phyloP scores from a whole-genome alignment of 64 coral and sea anemone species.

The Pachyseris speciosa region DNA sequence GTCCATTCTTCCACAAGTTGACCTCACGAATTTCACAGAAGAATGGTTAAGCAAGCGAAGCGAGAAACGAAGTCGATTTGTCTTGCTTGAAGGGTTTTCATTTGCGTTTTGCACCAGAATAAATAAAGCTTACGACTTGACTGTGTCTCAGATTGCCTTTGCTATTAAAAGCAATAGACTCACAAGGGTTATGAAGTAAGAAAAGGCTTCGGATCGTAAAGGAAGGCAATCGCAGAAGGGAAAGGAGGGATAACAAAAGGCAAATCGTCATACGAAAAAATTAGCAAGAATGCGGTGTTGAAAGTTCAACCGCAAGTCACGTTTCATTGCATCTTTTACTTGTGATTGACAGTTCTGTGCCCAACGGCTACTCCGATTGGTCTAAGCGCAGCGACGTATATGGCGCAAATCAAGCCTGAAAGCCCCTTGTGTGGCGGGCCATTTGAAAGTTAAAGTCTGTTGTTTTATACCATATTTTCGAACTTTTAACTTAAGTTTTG shows the following conservation, averaged over 20 bases:
- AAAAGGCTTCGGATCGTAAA: too few species aligned
- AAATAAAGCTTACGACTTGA: not conserved
- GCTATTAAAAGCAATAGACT: not conserved
- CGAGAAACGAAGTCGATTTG: too few species aligned
- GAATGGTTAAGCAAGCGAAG: too few species aligned
- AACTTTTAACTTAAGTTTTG: not conserved
- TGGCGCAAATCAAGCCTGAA: too few species aligned
- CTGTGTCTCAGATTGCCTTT: not conserved
- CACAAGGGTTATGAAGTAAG: not conserved
- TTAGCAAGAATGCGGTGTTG: not conserved
- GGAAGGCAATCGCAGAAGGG: not conserved
- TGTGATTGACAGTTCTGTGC: not conserved
- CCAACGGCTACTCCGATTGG: not conserved
- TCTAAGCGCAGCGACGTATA: too few species aligned
- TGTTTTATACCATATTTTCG: not conserved
- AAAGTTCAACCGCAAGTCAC: not conserved
- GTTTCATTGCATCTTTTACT: not conserved
- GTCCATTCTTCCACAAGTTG: not conserved
- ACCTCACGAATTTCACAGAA: not conserved
- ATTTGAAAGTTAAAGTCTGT: not conserved
- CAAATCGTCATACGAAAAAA: not conserved
- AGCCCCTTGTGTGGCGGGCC: too few species aligned
- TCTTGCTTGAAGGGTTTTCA: too few species aligned
- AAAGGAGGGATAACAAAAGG: not conserved
- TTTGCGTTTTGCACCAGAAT: too few species aligned